Base-by-base conservation (phyloP, 2,113 vertebrate genomes). In the Glaucidium brasilianum region DNA sequence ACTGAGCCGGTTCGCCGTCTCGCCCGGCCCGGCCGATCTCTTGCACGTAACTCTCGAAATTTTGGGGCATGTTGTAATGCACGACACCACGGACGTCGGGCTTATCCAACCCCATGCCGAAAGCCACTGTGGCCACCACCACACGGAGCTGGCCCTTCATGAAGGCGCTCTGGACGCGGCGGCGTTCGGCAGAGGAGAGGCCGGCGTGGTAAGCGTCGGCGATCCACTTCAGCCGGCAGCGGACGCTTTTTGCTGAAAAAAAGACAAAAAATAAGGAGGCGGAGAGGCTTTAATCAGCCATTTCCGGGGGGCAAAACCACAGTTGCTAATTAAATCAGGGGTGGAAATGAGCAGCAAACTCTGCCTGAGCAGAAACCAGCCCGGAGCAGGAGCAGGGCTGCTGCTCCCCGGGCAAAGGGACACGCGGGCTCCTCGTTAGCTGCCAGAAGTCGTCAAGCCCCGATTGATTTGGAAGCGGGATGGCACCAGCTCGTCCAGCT, bases 161-260 rank as follows among this genome's bases (percentile, higher is more conserved):
- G 68, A 89, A 89, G 6, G 11, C 6, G 12, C 9, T 21, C 59
- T 89, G 86, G 26, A 89, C 32, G 1, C 68, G 68, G 4, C 35
- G 76, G 9, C 86, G 86, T 6, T 80, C 68, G 3, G 41, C 26
- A 2, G 43, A 20, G 2, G 59, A 37, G 1, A 89, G 8, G 13
- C 86, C 86, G 3, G 86, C 86, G 7, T 81, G 86, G 59, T 89
- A 89, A 12, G 76, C 43, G 3, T 63, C 76, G 0, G 76, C 86
- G 3, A 56, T 4, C 43, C 83, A 62, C 3, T 5, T 2, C 0
- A 5, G 35, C 8, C 19, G 25, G 25, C 2, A 32, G 25, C 3
- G 32, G 32, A 6, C 4, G 7, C 7, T 34, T 22, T 30, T 47
- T 25, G 16, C 75, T 77, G 58, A 26, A 50, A 49, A 16, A 2